Evolutionary conservation across 2,113 vertebrate species (phyloP), one percentile per base, ranked within the genome.

Genomic region (Climacteris rufus): DNA sequence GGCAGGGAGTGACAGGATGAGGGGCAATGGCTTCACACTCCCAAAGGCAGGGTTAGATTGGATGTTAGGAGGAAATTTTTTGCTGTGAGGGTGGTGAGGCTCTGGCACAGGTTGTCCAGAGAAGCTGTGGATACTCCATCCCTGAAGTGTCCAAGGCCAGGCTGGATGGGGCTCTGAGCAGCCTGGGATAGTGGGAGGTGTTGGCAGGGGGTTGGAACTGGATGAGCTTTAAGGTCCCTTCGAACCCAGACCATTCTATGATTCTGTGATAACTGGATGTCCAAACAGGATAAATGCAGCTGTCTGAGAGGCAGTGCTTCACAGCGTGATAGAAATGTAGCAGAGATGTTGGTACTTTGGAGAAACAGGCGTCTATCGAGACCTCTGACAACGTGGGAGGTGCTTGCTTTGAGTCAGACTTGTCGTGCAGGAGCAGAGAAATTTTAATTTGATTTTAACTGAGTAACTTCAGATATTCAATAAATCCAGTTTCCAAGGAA

Each of bases 181-280:
- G 4, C n/a, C 54, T 54, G 45, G 4, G 1, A 0, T 7, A 3
- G 39, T 40, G 54, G 17, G 47, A 76, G 53, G 19, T 66, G 21
- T 22, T 12, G 44, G 39, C 69, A 68, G 20, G 21, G n/a, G 30
- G 1, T 1, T 69, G 63, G 54, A 90, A 27, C 30, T 35, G 35
- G 17, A 4, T 54, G 40, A 4, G 42, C 30, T 61, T 61, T 49
- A 54, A 15, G 25, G n/a, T 49, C n/a, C 10, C 8, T 69, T 19
- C 35, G 25, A 76, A 7, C 40, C 5, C 40, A 49, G 61, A 13
- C 6, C 54, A 42, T 53, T 27, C n/a, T 42, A 2, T 44, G 45
- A 76, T 77, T 52, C 21, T 35, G 6, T 60, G 28, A 31, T 37
- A 40, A n/a, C 7, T 59, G 42, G 25, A 19, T 39, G 17, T 39